Base-by-base conservation (phyloP, 2,113 vertebrate genomes). In the Hucho hucho region DNA sequence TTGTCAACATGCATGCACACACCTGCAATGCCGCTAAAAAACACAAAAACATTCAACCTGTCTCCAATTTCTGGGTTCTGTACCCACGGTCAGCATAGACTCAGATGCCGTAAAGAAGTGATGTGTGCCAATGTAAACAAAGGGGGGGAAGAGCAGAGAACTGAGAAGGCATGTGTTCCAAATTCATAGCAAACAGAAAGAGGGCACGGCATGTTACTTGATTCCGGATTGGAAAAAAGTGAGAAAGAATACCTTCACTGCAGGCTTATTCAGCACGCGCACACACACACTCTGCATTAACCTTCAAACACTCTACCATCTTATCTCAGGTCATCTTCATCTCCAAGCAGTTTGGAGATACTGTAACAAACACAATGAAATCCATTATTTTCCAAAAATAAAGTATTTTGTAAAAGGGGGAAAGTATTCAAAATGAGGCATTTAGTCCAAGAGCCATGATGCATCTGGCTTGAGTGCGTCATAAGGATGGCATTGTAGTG, bases 181-280 rank as follows among this genome's bases (percentile, higher is more conserved):
- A 70, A 2, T 70, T 70, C 24, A 53, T 6, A 76, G 32, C 66
- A 7, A n/a, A 20, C 4, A 22, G 58, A 61, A 22, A 61, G 6
- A 61, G 5, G 14, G 18, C 12, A 59, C 22, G 58, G 25, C 16
- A 53, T 24, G 29, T 47, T 58, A 81, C 64, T 72, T 64, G n/a
- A 22, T 64, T 63, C 28, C 25, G 58, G 5, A 73, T 70, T 25
- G 22, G 6, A 1, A 59, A 43, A 7, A 28, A 73, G 32, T 59
- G 29, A 76, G 68, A 79, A 59, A 72, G 16, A 84, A 26, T 37
- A 75, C 65, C 66, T 63, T 25, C 59, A 85, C 73, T 79, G 79
- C 81, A 76, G 76, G 77, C 72, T 2, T 53, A 64, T 43, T 20
- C 49, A 64, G 66, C 64, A 49, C 4, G 1, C 63, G 72, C 75